Evolutionary conservation across 1,140 invertebrate genomes (phyloP).

Genomic region (Pogonus chalceus): DNA sequence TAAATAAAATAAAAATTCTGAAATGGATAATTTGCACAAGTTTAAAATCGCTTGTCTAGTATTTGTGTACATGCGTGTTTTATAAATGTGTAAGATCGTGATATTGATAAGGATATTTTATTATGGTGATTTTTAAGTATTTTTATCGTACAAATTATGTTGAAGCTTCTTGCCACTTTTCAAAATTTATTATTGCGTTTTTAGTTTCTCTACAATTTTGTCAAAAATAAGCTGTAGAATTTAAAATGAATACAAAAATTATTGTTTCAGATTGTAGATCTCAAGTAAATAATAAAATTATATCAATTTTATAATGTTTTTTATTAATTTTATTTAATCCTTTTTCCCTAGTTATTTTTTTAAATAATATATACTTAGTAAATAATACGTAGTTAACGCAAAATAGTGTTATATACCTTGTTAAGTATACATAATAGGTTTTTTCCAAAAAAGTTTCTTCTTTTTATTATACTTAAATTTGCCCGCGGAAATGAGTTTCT

Average conservation of each 20-base stretch:
- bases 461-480: no score
- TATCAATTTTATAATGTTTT: neutral
- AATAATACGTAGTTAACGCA: no score
- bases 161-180: conserved; percentile 2
- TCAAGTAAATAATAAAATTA: neutral
- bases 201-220: neutral
- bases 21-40: conserved; percentile 5
- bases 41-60: conserved; percentile 6
- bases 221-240: neutral
- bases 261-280: conserved; percentile 4
- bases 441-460: no score
- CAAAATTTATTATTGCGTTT: neutral
- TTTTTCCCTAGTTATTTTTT: no score
- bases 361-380: no score
- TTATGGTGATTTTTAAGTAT: neutral
- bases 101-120: conserved; percentile 5
- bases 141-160: neutral
- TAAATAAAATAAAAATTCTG: no score
- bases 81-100: conserved; percentile 4
- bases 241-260: neutral
- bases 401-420: no score
- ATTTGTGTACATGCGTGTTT: conserved; percentile 4
- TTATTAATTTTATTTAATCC: no score
- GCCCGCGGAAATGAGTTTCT: no score
- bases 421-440: no score